phyloP scores from a whole-genome alignment of 2,797 vertebrate species.

The Bovichtus variegatus region DNA sequence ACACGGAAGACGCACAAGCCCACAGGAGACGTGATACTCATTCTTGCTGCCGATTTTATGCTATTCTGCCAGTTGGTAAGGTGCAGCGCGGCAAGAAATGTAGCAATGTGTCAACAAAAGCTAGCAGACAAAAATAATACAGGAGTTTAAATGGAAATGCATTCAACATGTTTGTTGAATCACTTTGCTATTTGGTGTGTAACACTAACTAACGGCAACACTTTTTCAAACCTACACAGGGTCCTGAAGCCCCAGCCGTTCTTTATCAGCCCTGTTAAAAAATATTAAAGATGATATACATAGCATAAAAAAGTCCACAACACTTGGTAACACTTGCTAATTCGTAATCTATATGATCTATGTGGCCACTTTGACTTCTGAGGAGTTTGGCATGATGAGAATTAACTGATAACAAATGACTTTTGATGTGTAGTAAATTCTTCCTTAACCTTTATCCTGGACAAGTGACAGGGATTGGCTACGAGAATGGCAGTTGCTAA shows the following conservation, averaged over 20 bases:
- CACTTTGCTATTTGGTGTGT: not conserved
- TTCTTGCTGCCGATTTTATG: too few species aligned
- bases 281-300: not conserved
- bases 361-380: not conserved
- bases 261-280: not conserved
- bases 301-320: not conserved
- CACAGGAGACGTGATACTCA: too few species aligned
- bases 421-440: conserved; percentile 8
- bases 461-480: not conserved
- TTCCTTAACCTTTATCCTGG: not conserved
- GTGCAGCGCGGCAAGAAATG: not conserved
- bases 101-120: too few species aligned
- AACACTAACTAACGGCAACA: not conserved
- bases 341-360: not conserved
- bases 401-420: not conserved
- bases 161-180: not conserved
- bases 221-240: not conserved
- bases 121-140: not conserved
- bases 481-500: conserved; percentile 2
- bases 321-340: not conserved
- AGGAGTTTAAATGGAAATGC: not conserved
- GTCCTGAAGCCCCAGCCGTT: not conserved
- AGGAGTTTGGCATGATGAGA: not conserved
- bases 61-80: not conserved
- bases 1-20: not conserved